Base-by-base conservation (phyloP, 1,140 invertebrate genomes). In the Apis dorsata region DNA sequence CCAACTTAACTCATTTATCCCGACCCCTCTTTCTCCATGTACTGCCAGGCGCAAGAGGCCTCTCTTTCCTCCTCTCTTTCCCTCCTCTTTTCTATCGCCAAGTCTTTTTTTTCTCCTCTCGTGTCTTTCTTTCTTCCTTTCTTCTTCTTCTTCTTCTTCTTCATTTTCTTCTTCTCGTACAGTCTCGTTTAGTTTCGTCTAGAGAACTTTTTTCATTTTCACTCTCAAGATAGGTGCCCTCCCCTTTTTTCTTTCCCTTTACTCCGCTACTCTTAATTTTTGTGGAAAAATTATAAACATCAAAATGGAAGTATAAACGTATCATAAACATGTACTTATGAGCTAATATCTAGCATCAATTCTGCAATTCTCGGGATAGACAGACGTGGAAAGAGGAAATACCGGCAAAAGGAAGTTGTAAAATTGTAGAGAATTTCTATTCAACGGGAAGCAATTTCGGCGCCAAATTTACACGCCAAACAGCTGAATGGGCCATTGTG, bases 1-100 rank as follows among this genome's bases (percentile, higher is more conserved):
- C 69, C 17, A 77, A 87, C 72, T 88, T 88, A 88, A 88, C 86
- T 88, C 86, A 78, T 87, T 88, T 88, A 88, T 82, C 83, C 83
- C 53, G 86, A 85, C 79, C 86, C 34, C 83, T 76, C 86, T 85
- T 85, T 87, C 85, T 79, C 83, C 71, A 85, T 79, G 86, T 62
- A 87, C 86, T 84, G 78, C 83, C 86, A 88, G 79, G 86, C 86
- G 85, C 86, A 87, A 88, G 55, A 83, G 34, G n/a, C 76, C 63
- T 24, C 51, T 68, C 57, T 75, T 70, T 63, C 21, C 24, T 51
- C 49, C 34, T 49, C 65, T 79, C 21, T 34, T 59, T 21, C 59
- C 24, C 21, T 28, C 11, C 34, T 34, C 21, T 11, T 19, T 19
- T 15, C 19, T 19, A 1, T 19, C 21, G 63, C 15, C 24, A 44